Evolutionary conservation across 2,797 vertebrate species (phyloP).

Genomic region (Peromyscus eremicus): DNA sequence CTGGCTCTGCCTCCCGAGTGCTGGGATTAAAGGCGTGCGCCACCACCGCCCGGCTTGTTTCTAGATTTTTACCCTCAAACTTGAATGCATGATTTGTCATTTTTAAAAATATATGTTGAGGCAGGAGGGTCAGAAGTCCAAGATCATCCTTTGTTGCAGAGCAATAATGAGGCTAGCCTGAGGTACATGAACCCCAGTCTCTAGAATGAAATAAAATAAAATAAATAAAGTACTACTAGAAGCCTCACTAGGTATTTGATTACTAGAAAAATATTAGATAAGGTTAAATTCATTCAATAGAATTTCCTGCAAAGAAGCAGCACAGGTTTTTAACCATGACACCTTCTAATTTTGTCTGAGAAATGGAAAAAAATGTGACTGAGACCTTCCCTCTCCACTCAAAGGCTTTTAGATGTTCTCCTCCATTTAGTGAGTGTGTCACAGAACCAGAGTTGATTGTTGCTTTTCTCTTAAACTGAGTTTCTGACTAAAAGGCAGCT

Average conservation of each 20-base stretch:
- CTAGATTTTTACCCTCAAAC: neutral
- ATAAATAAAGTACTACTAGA: neutral
- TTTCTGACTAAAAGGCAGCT: slow-evolving; percentile 54
- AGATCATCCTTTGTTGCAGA: neutral
- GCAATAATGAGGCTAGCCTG: neutral
- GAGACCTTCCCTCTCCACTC: neutral
- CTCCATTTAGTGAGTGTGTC: neutral
- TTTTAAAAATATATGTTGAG: slow-evolving; percentile 11
- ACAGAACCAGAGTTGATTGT: neutral
- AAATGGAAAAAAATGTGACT: neutral
- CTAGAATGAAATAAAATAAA: neutral
- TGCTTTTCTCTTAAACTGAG: slow-evolving; percentile 52
- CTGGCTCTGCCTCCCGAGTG: no score
- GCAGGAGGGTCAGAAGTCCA: neutral
- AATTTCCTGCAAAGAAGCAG: neutral
- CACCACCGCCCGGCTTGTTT: no score
- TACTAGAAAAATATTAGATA: slow-evolving; percentile 23
- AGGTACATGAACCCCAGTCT: neutral
- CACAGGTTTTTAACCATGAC: slow-evolving; percentile 20
- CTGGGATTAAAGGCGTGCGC: no score
- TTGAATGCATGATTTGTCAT: neutral
- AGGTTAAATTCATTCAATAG: slow-evolving; percentile 9
- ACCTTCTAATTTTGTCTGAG: neutral
- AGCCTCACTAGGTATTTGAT: neutral
- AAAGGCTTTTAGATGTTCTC: slow-evolving; percentile 17